Conservation (phyloP, 2,113 vertebrate genomes). For the Phrynocephalus versicolor region DNA sequence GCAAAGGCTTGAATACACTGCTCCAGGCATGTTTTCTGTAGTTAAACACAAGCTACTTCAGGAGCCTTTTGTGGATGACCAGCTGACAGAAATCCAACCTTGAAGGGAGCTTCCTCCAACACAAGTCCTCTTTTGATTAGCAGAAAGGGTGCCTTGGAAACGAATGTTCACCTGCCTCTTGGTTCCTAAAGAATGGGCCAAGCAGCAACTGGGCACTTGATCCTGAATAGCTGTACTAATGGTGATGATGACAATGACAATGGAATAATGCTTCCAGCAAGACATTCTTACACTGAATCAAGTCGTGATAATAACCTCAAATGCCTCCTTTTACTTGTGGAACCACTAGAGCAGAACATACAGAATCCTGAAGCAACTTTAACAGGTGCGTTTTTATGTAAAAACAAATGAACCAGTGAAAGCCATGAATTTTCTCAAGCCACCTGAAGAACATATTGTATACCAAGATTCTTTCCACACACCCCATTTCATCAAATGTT, state of each 20-base stretch:
- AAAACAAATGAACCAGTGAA: neutral
- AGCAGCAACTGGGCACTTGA: neutral
- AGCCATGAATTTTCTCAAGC: neutral
- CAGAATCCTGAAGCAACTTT: neutral
- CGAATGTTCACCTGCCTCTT: neutral
- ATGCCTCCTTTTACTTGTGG: neutral
- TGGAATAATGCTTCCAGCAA: neutral
- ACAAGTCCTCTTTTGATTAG: neutral
- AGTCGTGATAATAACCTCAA: neutral
- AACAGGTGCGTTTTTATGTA: neutral
- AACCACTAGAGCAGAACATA: neutral
- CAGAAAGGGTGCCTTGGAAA: neutral
- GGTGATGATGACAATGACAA: neutral
- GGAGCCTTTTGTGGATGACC: neutral
- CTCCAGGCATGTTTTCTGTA: constrained; percentile 74
- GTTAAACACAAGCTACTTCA: neutral
- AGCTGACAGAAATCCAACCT: neutral
- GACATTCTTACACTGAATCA: neutral
- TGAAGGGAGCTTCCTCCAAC: neutral
- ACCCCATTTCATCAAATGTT: neutral
- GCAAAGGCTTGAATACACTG: constrained; percentile 66
- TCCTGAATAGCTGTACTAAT: neutral
- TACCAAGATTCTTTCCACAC: neutral
- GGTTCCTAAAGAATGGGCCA: neutral
- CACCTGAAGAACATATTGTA: neutral